Evolutionary conservation across 2,113 vertebrate genomes (phyloP), one percentile per base, ranked within the genome.

Genomic region (Corythoichthys intestinalis): DNA sequence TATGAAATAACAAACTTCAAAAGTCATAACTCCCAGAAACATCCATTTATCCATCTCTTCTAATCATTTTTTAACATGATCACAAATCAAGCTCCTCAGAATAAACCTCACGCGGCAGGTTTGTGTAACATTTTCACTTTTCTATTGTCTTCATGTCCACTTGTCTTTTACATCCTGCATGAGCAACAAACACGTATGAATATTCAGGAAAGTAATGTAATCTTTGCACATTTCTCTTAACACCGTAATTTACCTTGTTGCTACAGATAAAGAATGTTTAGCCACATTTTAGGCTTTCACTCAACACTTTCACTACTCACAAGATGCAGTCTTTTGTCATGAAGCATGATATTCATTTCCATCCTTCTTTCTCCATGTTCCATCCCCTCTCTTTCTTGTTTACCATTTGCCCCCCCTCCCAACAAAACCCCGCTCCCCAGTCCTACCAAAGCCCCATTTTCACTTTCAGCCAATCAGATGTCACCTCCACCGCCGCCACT

Each of bases 391-490:
- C 85, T 89, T 85, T 87, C 81, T 86, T 86, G 72, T 88, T 75
- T 72, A 85, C 80, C 87, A 87, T 87, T 65, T 74, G 80, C 73
- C 77, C 71, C 35, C 13, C 60, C 54, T 49, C 67, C 66, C 80
- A 72, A 67, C 64, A 84, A 82, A 72, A 52, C 58, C 69, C 80
- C 62, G 8, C 78, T 70, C 71, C 80, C 88, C 84, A 82, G 87
- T 84, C 84, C 90, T 86, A 85, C 71, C 93, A 95, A 92, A 96
- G 94, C 93, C 94, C 94, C 6, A 93, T 96, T 82, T 96, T 96
- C 89, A 94, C 92, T 86, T 96, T 95, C 90, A 95, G 93, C 91
- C 94, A 94, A 76, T 91, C 92, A 73, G 91, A 93, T 37, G 91
- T 92, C 80, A 84, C 87, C 65, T 83, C 89, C 72, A 75, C 87